Base-by-base conservation (phyloP, 1,140 invertebrate species). In the Orius insidiosus region DNA sequence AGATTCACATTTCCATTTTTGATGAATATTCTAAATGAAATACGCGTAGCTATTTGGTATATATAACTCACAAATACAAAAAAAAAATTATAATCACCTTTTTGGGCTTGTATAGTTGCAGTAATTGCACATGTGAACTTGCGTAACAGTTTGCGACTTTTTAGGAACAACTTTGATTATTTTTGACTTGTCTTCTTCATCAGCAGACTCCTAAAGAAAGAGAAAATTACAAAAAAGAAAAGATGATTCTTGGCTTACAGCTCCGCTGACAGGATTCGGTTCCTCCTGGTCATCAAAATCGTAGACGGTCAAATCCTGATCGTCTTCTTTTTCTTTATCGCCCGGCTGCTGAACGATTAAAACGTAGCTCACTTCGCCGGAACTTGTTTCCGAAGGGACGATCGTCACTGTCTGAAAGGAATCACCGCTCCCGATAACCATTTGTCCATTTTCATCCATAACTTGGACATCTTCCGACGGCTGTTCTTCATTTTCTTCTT, bases 71-170 rank as follows among this genome's bases (percentile, higher is more conserved):
- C n/a, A n/a, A n/a, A n/a, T n/a, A n/a, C n/a, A n/a, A n/a, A n/a
- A n/a, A n/a, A n/a, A n/a, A n/a, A n/a, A n/a, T n/a, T n/a, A n/a
- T 33, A 33, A 48, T 58, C 56, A 75, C 62, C 81, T 69, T 63
- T 92, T 92, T 1, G 81, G 76, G 61, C 80, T 85, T 1, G 82
- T 86, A 59, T 93, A 93, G 57, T 83, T 82, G 61, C 88, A 94
- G 56, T 88, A 88, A 54, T 79, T 82, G 59, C 88, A 93, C 72
- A 83, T 81, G 55, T 83, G 77, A 36, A 76, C 71, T 60, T 78
- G 73, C 1, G 76, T 69, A 7, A 76, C 70, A 1, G 70, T 71
- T 57, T 80, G 76, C 6, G 72, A 75, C 59, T 81, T 81, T 56
- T 80, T 76, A 1, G 74, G 71, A 10, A 74, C 57, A 9, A 77